Base-by-base conservation (phyloP, 2,113 vertebrate species). In the Zapornia atra region DNA sequence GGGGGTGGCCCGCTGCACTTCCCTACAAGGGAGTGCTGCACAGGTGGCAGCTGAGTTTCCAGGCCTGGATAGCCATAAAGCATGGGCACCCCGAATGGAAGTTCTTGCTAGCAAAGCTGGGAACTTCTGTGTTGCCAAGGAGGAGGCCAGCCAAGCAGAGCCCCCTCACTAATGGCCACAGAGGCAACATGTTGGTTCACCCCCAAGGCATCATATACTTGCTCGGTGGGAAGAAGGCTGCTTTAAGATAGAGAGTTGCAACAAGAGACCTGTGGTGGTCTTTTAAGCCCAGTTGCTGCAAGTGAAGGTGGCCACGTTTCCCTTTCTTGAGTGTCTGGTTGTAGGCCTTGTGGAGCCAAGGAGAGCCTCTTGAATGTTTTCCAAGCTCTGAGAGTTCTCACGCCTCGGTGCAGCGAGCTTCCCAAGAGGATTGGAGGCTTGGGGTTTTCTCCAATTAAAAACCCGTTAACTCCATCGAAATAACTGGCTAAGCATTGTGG, bases 351-450 rank as follows among this genome's bases (percentile, higher is more conserved):
- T 33, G 63, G 78, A 80, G 70, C 57, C 68, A 44, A 53, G 69
- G 82, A 82, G 63, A 81, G 42, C 19, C 40, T 70, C 54, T 73
- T 61, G 50, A 88, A 56, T 63, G 44, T 80, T 80, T 82, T 77
- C 40, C 40, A 72, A 3, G 46, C 54, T 72, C 90, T 59, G 26
- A 61, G 76, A 86, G 76, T 92, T 93, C 59, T 83, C 54, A 14
- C 3, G 15, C 59, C 34, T 90, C 0, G 0, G 48, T 82, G 66
- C 63, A 77, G 84, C 0, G 0, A 84, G 48, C 48, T 72, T 94
- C 78, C 89, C 1, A 0, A 51, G 75, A 68, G 73, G n/a, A 22
- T 7, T 87, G 57, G 21, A 87, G 66, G 31, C 59, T 91, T 0
- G 0, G 42, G 65, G 82, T 80, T 95, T 88, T 73, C 70, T 86